These are phyloP conservation scores for Ondatra zibethicus DNA, from an alignment of 2,113 vertebrate genomes.

Conservation along the genomic window DNA sequence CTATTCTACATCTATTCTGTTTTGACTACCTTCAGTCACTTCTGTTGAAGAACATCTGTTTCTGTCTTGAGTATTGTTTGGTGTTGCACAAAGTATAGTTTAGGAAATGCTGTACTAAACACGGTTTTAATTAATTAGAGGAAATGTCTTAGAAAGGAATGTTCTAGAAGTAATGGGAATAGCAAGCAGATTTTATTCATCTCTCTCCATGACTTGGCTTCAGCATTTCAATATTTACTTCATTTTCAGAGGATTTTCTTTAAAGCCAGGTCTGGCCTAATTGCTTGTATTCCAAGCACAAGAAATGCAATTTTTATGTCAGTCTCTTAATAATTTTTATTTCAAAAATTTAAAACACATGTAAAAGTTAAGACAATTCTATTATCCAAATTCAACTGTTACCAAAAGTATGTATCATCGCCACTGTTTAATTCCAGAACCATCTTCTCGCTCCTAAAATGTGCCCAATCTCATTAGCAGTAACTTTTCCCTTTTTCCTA, in stretches of 20 bases:
- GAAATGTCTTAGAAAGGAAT: conserved; percentile 56
- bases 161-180: conserved; percentile 36
- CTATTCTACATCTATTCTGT: too few relatives aligned
- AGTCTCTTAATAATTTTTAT: conserved; percentile 19
- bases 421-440: not conserved
- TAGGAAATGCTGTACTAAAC: conserved; percentile 37
- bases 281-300: not conserved
- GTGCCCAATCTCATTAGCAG: not conserved
- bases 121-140: conserved; percentile 66
- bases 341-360: conserved; percentile 11
- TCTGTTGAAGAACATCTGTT: conserved; percentile 32
- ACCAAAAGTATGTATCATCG: not conserved
- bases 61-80: conserved; percentile 51
- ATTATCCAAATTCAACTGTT: not conserved
- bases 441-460: not conserved
- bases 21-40: not conserved
- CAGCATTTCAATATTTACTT: not conserved
- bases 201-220: not conserved
- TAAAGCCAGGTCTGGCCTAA: not conserved
- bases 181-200: conserved; percentile 9
- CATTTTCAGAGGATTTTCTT: not conserved
- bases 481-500: not conserved
- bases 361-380: not conserved
- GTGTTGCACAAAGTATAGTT: conserved; percentile 10
- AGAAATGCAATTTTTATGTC: not conserved